Conservation (phyloP, 1,140 invertebrate species). For the Papilio machaon region DNA sequence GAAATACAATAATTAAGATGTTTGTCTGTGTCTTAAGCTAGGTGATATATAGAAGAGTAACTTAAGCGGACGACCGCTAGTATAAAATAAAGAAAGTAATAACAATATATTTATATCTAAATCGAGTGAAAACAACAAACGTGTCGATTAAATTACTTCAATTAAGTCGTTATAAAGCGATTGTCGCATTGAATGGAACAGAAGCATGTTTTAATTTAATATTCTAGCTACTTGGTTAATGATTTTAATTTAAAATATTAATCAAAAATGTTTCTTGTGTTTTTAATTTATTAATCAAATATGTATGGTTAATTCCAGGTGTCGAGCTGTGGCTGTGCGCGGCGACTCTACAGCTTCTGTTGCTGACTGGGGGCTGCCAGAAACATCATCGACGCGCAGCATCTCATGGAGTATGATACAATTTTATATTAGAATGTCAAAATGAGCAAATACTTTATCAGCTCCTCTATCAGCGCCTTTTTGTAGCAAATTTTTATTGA, state of each 20-base stretch:
- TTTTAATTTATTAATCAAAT: not conserved
- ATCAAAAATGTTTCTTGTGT: not conserved
- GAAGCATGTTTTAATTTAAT: not conserved
- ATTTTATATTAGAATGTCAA: too few species aligned
- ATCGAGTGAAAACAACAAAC: conserved; percentile 4
- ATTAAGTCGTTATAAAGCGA: not conserved
- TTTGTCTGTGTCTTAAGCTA: too few species aligned
- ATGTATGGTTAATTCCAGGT: conserved; percentile 54
- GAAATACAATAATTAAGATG: too few species aligned
- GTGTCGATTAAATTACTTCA: conserved; percentile 2
- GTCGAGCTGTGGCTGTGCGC: conserved; percentile 62
- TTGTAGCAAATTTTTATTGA: not conserved
- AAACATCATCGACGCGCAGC: conserved; percentile 64
- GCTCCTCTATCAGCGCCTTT: too few species aligned
- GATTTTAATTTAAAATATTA: not conserved
- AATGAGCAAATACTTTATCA: too few species aligned
- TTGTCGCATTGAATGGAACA: not conserved
- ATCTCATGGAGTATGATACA: conserved; percentile 58
- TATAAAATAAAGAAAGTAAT: conserved; percentile 10
- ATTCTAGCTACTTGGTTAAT: not conserved
- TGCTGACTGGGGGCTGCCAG: conserved; percentile 49
- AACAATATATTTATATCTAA: not conserved
- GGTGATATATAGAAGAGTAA: too few species aligned
- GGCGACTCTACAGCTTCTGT: conserved; percentile 52
- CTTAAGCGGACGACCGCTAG: not conserved